phyloP scores from a whole-genome alignment of 1,140 invertebrate species.

The Leptestheria dahalacensis region DNA sequence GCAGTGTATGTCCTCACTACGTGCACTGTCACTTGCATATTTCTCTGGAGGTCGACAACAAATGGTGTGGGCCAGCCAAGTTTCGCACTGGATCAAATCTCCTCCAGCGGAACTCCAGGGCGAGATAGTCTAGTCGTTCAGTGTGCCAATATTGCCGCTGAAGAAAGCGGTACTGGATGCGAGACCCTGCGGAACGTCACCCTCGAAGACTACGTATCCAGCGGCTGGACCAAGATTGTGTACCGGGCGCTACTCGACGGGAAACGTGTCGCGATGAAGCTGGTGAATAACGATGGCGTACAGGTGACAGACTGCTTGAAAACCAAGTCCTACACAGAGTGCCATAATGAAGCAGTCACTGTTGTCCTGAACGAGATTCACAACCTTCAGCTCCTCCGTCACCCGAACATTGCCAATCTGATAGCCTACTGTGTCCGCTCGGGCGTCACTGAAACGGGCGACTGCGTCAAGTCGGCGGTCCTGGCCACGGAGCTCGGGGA shows the following conservation, averaged over 20 bases:
- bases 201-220: conserved; percentile 23
- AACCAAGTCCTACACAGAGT: background rate
- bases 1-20: background rate
- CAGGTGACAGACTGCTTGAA: conserved; percentile 29
- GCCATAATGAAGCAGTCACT: conserved; percentile 4
- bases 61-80: background rate
- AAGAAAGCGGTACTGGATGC: background rate
- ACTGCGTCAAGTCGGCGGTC: conserved; percentile 16
- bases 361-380: background rate
- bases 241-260: conserved; percentile 27
- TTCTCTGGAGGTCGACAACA: background rate
- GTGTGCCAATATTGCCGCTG: background rate
- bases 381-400: background rate
- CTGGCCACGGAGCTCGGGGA: conserved; percentile 36
- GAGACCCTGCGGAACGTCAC: background rate
- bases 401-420: background rate
- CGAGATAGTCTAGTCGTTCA: background rate
- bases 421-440: background rate
- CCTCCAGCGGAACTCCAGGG: background rate
- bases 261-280: conserved; percentile 30
- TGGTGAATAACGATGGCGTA: conserved; percentile 30
- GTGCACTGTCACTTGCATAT: background rate
- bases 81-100: too few relatives aligned
- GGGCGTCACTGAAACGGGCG: background rate
- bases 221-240: conserved; percentile 36